Percentiles rank a stretch among this genome's conserved stretches.
Evolutionary conservation across 1,140 invertebrate genomes (phyloP).

Genomic region (Sarcophaga peregrina): DNA sequence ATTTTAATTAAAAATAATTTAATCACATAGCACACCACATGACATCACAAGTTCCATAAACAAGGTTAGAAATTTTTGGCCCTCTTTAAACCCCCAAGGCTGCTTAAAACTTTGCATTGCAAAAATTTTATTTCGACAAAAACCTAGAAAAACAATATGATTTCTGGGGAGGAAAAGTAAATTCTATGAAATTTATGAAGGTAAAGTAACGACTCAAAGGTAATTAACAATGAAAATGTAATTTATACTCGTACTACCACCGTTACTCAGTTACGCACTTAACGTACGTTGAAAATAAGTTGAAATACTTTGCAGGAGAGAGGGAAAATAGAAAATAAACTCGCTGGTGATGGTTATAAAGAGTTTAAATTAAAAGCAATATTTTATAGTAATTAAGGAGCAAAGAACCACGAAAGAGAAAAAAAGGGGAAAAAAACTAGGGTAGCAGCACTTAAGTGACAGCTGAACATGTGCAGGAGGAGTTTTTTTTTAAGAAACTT

Average conservation of each 20-base stretch:
- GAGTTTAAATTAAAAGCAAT: conserved; percentile 31
- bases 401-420: neutral
- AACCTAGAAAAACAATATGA: no score
- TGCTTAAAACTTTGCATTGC: no score
- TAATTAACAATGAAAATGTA: conserved; percentile 38
- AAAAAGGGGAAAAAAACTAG: neutral
- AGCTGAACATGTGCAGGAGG: neutral
- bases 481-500: no score
- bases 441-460: neutral
- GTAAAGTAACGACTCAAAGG: conserved; percentile 2
- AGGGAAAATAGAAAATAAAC: conserved; percentile 1
- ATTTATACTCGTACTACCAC: neutral
- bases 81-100: no score
- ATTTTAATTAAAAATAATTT: no score
- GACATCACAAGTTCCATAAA: no score
- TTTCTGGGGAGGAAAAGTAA: no score
- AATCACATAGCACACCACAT: no score
- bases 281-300: neutral
- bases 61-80: no score
- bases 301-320: neutral
- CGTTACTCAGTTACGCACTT: neutral
- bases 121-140: no score
- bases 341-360: neutral
- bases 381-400: neutral
- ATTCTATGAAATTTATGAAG: no score